These are phyloP conservation scores for Coptodon rendalli DNA, from an alignment of 2,113 vertebrate genomes.

Conservation along the genomic window DNA sequence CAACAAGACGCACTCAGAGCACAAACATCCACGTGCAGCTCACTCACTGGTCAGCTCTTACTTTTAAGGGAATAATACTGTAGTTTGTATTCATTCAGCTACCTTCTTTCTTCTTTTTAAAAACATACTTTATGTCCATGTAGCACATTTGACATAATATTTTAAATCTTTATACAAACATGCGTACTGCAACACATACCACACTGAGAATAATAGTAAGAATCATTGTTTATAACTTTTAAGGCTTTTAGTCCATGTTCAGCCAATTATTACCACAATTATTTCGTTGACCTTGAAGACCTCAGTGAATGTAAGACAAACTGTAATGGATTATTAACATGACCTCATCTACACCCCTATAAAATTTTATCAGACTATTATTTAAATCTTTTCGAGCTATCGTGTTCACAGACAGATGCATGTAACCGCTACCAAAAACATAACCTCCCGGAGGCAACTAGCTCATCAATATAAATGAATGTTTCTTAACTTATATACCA, in stretches of 20 bases:
- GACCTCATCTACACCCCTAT: not conserved
- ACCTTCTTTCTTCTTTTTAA: not conserved
- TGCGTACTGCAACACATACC: not conserved
- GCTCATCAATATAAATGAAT: not conserved
- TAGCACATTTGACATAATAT: not conserved
- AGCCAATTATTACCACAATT: not conserved
- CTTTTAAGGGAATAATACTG: not conserved
- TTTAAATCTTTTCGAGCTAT: not conserved
- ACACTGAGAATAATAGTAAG: not conserved
- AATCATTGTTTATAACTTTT: not conserved
- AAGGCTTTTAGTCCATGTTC: not conserved
- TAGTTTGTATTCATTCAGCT: not conserved
- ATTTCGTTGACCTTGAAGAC: not conserved
- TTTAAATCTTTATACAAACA: not conserved
- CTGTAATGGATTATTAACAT: not conserved
- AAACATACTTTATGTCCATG: not conserved
- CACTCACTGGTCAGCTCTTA: not conserved
- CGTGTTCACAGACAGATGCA: not conserved
- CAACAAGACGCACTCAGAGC: not conserved
- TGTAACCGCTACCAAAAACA: not conserved
- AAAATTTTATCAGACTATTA: not conserved
- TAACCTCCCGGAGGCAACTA: not conserved
- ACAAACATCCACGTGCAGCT: not conserved
- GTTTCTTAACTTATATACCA: not conserved
- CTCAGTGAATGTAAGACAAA: not conserved